Evolutionary conservation across 2,113 vertebrate genomes (phyloP).

Genomic region (Tyto alba): DNA sequence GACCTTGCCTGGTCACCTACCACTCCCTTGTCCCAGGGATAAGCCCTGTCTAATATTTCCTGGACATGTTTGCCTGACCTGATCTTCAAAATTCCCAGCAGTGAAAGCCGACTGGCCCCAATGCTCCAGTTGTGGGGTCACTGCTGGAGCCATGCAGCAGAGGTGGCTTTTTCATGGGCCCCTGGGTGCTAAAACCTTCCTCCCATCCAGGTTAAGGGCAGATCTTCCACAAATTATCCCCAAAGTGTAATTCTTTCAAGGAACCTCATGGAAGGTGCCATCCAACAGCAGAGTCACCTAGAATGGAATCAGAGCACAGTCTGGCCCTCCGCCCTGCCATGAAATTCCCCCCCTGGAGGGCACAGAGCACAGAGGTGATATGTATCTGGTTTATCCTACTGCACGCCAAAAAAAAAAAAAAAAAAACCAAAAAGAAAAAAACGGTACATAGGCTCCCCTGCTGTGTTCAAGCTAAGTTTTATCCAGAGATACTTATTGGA

Average conservation of each 20-base stretch:
- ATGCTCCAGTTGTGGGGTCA: neutral
- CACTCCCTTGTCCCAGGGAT: neutral
- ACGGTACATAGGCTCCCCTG: neutral
- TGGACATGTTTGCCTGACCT: neutral
- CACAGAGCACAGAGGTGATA: accelerated
- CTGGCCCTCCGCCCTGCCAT: neutral
- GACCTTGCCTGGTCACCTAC: neutral
- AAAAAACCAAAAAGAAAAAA: neutral
- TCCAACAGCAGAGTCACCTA: neutral
- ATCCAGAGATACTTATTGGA: neutral
- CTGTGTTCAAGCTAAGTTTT: neutral
- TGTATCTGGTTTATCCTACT: neutral
- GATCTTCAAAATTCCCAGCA: neutral
- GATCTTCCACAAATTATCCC: neutral
- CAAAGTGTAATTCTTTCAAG: neutral
- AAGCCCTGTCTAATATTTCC: neutral
- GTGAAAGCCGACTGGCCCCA: accelerated
- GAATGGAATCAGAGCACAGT: neutral
- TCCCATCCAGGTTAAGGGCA: neutral
- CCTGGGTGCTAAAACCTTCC: neutral
- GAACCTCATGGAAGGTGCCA: neutral
- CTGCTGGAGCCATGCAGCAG: neutral
- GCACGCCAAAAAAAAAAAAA: neutral
- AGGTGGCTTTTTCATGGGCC: neutral
- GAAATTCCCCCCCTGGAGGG: neutral